Evolutionary conservation across 2,888 invertebrate genomes (phyloP), one percentile per base, ranked within the genome.

Genomic region (Troides oblongomaculatus): DNA sequence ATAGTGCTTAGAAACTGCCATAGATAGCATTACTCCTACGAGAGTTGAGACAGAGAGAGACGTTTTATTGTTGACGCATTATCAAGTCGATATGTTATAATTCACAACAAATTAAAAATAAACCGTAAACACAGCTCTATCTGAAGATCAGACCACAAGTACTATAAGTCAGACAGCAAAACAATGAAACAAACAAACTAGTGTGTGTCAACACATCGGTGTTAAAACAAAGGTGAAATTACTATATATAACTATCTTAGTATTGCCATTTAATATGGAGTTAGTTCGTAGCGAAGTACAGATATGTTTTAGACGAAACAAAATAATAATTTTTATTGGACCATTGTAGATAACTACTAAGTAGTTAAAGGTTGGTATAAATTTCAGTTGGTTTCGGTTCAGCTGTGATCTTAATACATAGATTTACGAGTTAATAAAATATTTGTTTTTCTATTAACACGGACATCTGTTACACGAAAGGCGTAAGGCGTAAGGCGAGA

Each of bases 361-460:
- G 0, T 53, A 58, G 25, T 58, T 68, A 62, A 70, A 63, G 30
- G 36, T 30, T 21, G 50, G 62, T 70, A 66, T 66, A 66, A 62
- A 66, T 70, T 70, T 70, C 70, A 66, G 66, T 63, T 39, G n/a
- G 23, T 68, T 64, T 58, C 53, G 58, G 65, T 69, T 57, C 57
- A 65, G 62, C 25, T 58, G 59, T 63, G 66, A 43, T 66, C 66
- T 66, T 66, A 70, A 70, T 70, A 70, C 63, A 63, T 70, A 70
- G 70, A 84, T 84, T 85, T 83, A 85, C 82, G 83, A 85, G 79
- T 81, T 80, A 83, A 87, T 87, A 84, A 86, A 85, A 80, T 79
- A 78, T 82, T 80, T 78, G 80, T 81, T 81, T 80, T 83, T 83
- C 80, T 82, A 83, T 82, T 79, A 77, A 77, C 78, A 79, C 79